phyloP scores from a whole-genome alignment of 2,797 vertebrate species.

The Argentina silus region DNA sequence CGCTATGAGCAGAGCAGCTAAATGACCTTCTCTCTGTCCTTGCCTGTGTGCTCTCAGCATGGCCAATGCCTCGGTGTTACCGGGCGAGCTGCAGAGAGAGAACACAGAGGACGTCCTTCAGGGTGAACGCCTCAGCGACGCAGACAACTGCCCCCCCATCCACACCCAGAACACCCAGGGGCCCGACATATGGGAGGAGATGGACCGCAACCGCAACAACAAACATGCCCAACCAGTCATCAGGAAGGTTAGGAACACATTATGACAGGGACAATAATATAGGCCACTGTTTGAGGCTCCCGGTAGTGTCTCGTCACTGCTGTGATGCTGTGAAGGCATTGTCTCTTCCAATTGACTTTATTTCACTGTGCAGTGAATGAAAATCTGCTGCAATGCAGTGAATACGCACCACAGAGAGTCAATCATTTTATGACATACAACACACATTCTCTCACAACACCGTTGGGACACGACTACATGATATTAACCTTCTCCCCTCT shows the following conservation, averaged over 20 bases:
- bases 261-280: not conserved
- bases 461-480: no score
- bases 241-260: constrained; percentile 87
- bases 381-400: no score
- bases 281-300: not conserved
- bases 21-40: constrained; percentile 52
- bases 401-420: not conserved
- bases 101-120: constrained; percentile 99
- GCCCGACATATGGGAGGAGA: constrained; percentile 94
- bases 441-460: no score
- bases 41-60: constrained; percentile 77
- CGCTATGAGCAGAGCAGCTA: constrained; percentile 39
- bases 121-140: constrained; percentile 96
- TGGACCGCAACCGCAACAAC: constrained; percentile 92
- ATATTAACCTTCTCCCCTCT: not conserved
- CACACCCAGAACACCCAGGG: constrained; percentile 81
- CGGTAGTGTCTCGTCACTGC: not conserved
- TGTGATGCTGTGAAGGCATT: not conserved
- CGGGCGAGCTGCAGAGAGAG: constrained; percentile 92
- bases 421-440: not conserved
- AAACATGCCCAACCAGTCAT: constrained; percentile 81
- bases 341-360: no score
- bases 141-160: constrained; percentile 89
- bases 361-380: no score
- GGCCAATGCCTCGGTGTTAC: constrained; percentile 96